Base-by-base conservation (phyloP, 2,888 invertebrate species). In the Sisyra terminalis region DNA sequence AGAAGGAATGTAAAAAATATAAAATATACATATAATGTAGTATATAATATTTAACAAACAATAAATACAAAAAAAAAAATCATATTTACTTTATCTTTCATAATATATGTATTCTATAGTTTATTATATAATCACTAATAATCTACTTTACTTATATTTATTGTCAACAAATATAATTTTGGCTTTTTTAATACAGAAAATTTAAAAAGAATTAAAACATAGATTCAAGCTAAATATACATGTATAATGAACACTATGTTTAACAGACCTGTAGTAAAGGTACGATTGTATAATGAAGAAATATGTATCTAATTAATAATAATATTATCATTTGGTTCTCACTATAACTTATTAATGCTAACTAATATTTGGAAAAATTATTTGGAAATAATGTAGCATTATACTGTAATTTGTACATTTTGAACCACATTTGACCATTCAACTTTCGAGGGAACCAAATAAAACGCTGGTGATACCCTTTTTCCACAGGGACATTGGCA, bases 401-500 rank as follows among this genome's bases (percentile, higher is more conserved):
- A 80, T 49, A 83, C 71, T n/a, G 83, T 85, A 45, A 75, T 70
- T 63, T 88, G 86, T 45, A 89, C 79, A 59, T 88, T 89, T 59
- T 88, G 85, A 41, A 88, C 86, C 42, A 83, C 78, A 59, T 84
- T 87, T 46, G 86, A 83, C 67, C 83, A 80, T 61, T 92, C 92
- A 46, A 92, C 86, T 66, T 88, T 89, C 35, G 86, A 85, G 31
- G 86, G 87, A 53, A 85, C 84, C 51, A 93, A 67, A 64, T 92
- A 92, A 67, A 92, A 93, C 16, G 88, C 87, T 0, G 90, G 90
- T 10, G 87, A 84, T 46, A 90, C 81, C 63, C 86, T 85, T 47
- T 80, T 78, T 0, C 89, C 89, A 61, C 92, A 93, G 1, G 88
- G 87, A 59, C 92, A 92, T 52, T 83, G 80, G 53, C 86, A 88